phyloP scores from a whole-genome alignment of 2,113 vertebrate genomes.

The Ia io region DNA sequence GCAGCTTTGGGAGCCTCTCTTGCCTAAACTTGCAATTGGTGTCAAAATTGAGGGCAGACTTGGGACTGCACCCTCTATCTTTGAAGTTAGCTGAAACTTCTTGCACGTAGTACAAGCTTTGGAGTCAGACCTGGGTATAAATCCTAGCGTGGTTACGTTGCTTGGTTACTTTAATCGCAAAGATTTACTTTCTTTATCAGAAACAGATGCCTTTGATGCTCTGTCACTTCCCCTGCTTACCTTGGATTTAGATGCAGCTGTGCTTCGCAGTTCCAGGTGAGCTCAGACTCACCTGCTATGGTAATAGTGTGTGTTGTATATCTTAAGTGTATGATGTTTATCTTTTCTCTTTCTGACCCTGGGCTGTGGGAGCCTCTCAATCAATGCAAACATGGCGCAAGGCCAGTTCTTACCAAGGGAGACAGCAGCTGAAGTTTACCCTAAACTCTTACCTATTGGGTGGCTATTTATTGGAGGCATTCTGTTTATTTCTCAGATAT shows the following conservation, averaged over 20 bases:
- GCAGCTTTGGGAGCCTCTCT: background rate
- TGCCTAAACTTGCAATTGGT: background rate
- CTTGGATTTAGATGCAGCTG: background rate
- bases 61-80: background rate
- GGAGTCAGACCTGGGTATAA: background rate
- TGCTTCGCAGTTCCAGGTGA: background rate
- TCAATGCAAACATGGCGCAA: background rate
- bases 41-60: background rate
- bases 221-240: background rate
- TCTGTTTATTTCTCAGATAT: background rate
- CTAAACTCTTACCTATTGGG: background rate
- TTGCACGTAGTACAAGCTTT: background rate
- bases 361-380: background rate
- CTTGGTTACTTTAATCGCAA: background rate
- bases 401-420: background rate
- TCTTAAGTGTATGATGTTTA: background rate
- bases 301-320: background rate
- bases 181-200: background rate
- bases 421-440: background rate
- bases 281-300: background rate
- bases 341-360: background rate
- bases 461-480: background rate
- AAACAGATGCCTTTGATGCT: background rate
- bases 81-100: background rate
- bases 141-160: background rate